phyloP scores from a whole-genome alignment of 2,888 invertebrate genomes.

The Halocaridina rubra region DNA sequence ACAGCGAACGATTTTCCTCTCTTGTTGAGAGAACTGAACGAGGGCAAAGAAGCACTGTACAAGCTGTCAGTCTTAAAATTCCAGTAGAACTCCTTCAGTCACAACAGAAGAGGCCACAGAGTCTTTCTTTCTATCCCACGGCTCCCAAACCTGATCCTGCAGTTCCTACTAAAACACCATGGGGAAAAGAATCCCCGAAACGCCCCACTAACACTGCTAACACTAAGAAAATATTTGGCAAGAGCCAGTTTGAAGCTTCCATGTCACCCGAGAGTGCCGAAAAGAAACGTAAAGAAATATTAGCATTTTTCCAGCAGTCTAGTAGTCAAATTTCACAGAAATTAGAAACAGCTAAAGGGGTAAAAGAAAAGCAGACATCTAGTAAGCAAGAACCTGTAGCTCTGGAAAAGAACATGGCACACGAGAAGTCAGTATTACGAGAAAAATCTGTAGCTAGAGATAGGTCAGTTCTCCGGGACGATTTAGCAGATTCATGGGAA shows the following conservation, averaged over 20 bases:
- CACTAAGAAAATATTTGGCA: conserved; percentile 32
- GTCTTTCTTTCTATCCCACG: conserved; percentile 54
- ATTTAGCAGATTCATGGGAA: conserved; percentile 46
- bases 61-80: conserved; percentile 39
- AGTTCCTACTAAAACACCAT: conserved; percentile 39
- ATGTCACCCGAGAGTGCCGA: conserved; percentile 77
- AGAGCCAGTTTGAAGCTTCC: conserved; percentile 80
- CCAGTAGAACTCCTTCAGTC: conserved; percentile 33
- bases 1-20: conserved; percentile 23
- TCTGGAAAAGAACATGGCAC: background rate
- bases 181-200: conserved; percentile 51
- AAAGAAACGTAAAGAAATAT: conserved; percentile 80
- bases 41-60: conserved; percentile 29
- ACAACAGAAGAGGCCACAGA: conserved; percentile 46
- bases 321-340: conserved; percentile 20
- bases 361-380: background rate
- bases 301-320: conserved; percentile 75
- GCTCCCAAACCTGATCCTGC: conserved; percentile 22
- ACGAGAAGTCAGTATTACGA: background rate
- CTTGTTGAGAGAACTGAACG: conserved; percentile 41
- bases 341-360: background rate
- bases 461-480: background rate
- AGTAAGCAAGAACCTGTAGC: no score
- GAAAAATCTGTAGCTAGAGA: background rate
- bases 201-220: conserved; percentile 33